Percentiles rank a stretch among this genome's conserved stretches.
Evolutionary conservation across 2,797 vertebrate genomes (phyloP).

Genomic region (Myotis pilosus): DNA sequence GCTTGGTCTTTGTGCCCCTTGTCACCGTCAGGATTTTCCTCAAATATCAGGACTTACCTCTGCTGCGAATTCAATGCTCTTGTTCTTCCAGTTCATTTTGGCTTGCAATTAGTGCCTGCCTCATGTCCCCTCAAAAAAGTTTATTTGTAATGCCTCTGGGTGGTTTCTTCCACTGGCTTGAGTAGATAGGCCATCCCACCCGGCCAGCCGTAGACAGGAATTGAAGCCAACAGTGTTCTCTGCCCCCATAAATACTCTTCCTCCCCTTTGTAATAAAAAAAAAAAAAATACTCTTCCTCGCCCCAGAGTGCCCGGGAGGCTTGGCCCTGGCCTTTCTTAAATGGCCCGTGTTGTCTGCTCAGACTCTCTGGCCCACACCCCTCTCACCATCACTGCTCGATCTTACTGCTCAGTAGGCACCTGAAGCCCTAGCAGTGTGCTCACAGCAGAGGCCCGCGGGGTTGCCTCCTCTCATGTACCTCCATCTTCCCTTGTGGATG

Average conservation of each 20-base stretch:
- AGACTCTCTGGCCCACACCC: background rate
- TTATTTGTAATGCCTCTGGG: accelerated
- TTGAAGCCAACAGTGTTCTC: background rate
- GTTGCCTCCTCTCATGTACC: background rate
- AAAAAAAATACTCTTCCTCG: accelerated
- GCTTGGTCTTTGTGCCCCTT: background rate
- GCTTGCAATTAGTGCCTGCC: background rate
- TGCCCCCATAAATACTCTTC: background rate
- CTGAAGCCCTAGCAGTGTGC: background rate
- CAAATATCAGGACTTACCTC: accelerated
- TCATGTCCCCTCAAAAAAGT: background rate
- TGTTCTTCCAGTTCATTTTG: accelerated
- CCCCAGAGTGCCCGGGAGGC: background rate
- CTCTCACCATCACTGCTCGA: background rate
- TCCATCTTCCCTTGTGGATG: background rate
- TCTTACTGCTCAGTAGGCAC: background rate
- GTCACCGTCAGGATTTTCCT: background rate
- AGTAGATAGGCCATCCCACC: accelerated
- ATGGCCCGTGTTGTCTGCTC: background rate
- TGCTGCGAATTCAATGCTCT: accelerated
- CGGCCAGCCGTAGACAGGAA: accelerated
- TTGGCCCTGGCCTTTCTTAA: background rate
- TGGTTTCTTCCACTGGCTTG: background rate
- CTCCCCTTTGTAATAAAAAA: too few relatives aligned
- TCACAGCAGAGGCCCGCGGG: background rate